Conservation (phyloP, 2,888 invertebrate species). For the Teinopalpus imperialis region DNA sequence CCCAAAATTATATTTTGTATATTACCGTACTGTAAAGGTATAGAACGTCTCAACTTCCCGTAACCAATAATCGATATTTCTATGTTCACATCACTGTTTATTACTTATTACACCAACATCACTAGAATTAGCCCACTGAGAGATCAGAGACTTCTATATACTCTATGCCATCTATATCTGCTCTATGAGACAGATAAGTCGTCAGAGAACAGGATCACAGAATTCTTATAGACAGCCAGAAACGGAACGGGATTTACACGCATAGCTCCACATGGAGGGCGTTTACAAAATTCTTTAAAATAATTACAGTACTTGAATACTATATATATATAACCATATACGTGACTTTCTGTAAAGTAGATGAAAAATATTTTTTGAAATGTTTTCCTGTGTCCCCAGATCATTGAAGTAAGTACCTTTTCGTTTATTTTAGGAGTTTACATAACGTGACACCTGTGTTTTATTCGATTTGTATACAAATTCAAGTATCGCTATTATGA, state of each 20-base stretch:
- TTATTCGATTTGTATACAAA: constrained; percentile 55
- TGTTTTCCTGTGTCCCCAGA: constrained; percentile 75
- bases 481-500: constrained; percentile 25
- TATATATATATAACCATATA: constrained; percentile 37
- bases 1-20: too few relatives aligned
- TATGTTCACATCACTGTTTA: too few relatives aligned
- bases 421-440: constrained; percentile 75
- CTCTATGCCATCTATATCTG: too few relatives aligned
- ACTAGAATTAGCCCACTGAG: too few relatives aligned
- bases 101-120: too few relatives aligned
- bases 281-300: constrained; percentile 51
- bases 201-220: too few relatives aligned
- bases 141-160: too few relatives aligned
- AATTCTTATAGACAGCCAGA: constrained; percentile 16
- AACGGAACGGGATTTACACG: constrained; percentile 26
- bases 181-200: too few relatives aligned
- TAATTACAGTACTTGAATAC: constrained; percentile 43
- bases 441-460: constrained; percentile 78
- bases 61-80: too few relatives aligned
- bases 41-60: too few relatives aligned
- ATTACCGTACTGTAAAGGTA: too few relatives aligned
- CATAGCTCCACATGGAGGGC: constrained; percentile 51
- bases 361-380: constrained; percentile 64
- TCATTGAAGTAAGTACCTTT: constrained; percentile 72
- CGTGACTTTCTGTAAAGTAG: constrained; percentile 41